A percentile compares a stretch with the other conserved stretches of the same genome.
These are phyloP conservation scores for Panorpa germanica DNA, from an alignment of 2,888 invertebrate genomes.

Conservation along the genomic window DNA sequence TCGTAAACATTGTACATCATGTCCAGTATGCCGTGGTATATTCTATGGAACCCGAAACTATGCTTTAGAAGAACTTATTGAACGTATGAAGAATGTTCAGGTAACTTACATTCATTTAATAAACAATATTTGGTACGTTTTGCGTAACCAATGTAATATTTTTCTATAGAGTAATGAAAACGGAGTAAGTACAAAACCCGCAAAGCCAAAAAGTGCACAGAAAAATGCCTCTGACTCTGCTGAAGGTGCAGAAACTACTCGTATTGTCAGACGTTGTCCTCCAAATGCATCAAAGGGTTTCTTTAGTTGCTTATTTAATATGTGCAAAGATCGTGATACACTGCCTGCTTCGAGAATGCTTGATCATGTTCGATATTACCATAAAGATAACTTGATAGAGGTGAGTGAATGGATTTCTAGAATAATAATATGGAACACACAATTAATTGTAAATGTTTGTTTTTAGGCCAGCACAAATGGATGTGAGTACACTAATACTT, in stretches of 20 bases:
- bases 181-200: slow-evolving; percentile 8
- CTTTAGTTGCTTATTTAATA: slow-evolving; percentile 31
- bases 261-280: slow-evolving; percentile 15
- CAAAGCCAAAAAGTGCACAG: slow-evolving; percentile 7
- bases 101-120: background rate
- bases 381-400: slow-evolving; percentile 28
- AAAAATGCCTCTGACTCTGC: slow-evolving; percentile 11
- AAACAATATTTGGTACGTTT: background rate
- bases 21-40: slow-evolving; percentile 30
- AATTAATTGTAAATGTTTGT: too few relatives aligned
- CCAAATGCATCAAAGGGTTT: slow-evolving; percentile 23
- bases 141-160: slow-evolving; percentile 8
- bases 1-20: slow-evolving; percentile 25
- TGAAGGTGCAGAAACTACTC: background rate
- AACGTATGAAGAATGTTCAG: slow-evolving; percentile 25
- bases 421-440: too few relatives aligned
- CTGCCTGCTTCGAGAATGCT: slow-evolving; percentile 27
- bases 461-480: too few relatives aligned
- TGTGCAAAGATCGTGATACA: slow-evolving; percentile 23
- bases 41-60: slow-evolving; percentile 34
- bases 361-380: slow-evolving; percentile 30
- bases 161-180: slow-evolving; percentile 11
- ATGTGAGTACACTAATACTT: too few relatives aligned
- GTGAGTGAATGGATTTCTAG: too few relatives aligned
- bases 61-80: slow-evolving; percentile 32